Conservation (phyloP, 1,140 invertebrate species). For the Drosophila repleta region DNA sequence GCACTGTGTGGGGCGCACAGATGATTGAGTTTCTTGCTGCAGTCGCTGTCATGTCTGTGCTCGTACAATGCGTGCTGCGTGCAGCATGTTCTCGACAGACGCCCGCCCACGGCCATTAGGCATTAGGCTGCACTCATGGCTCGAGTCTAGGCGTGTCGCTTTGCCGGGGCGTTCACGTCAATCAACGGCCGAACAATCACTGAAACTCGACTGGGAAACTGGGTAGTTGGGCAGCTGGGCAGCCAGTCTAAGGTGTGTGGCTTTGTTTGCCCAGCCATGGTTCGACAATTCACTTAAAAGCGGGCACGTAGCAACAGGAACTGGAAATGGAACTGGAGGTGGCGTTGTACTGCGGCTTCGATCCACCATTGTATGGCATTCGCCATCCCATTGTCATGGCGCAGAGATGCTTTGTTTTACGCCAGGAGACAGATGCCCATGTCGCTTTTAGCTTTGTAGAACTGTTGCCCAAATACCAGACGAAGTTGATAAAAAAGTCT, state of each 20-base stretch:
- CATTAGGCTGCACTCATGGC: slow-evolving; percentile 12
- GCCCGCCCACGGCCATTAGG: slow-evolving; percentile 49
- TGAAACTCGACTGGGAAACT: slow-evolving; percentile 9
- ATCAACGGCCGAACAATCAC: slow-evolving; percentile 34
- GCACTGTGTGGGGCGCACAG: slow-evolving; percentile 28
- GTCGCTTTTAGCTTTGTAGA: slow-evolving; percentile 48
- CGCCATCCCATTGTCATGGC: not conserved
- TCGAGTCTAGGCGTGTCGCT: slow-evolving; percentile 37
- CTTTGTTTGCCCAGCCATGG: slow-evolving; percentile 59
- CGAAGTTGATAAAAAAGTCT: not conserved
- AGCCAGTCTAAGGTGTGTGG: slow-evolving; percentile 24
- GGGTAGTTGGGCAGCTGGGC: not conserved
- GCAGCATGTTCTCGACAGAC: not conserved
- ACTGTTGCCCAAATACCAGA: slow-evolving; percentile 33
- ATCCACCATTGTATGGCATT: not conserved
- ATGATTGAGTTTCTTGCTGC: slow-evolving; percentile 70
- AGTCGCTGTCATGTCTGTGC: slow-evolving; percentile 28
- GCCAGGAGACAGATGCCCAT: slow-evolving; percentile 31
- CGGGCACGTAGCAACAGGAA: slow-evolving; percentile 29
- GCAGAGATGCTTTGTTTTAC: slow-evolving; percentile 28
- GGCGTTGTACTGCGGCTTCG: not conserved
- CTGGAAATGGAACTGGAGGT: not conserved
- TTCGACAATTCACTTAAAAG: slow-evolving; percentile 72
- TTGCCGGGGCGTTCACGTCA: slow-evolving; percentile 36
- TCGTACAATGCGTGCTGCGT: slow-evolving; percentile 45